phyloP scores from a whole-genome alignment of 2,113 vertebrate species.

The Oxygymnocypris stewartii region DNA sequence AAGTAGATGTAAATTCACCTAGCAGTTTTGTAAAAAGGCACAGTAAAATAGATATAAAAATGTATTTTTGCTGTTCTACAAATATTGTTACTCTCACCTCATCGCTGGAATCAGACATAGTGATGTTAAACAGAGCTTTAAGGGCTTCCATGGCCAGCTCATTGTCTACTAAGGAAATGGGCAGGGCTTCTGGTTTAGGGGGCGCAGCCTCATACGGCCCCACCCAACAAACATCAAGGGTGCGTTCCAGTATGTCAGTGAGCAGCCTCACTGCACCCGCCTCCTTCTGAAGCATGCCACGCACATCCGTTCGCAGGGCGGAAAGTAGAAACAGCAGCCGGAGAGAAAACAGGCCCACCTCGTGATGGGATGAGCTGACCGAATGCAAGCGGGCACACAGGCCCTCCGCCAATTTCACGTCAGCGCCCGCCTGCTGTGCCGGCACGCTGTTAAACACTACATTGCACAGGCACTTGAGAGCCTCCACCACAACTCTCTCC shows the following conservation, averaged over 20 bases:
- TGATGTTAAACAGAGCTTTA: slow-evolving; percentile 96
- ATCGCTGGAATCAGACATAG: slow-evolving; percentile 83
- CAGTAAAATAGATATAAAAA: not conserved
- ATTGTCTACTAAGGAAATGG: slow-evolving; percentile 83
- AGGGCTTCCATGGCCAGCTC: slow-evolving; percentile 92
- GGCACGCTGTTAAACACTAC: slow-evolving; percentile 91
- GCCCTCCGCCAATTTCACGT: slow-evolving; percentile 85
- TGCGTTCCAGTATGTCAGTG: slow-evolving; percentile 87
- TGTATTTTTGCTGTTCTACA: not conserved
- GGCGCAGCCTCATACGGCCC: slow-evolving; percentile 82
- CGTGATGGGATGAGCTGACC: slow-evolving; percentile 74
- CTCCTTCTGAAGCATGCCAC: slow-evolving; percentile 81
- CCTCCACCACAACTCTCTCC: slow-evolving; percentile 89
- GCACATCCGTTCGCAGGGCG: slow-evolving; percentile 86
- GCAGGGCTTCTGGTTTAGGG: slow-evolving; percentile 74
- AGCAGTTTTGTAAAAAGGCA: not conserved
- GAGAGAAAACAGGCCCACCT: slow-evolving; percentile 93
- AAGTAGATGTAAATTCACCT: not conserved
- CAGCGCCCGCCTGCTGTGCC: slow-evolving; percentile 90
- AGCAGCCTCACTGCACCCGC: slow-evolving; percentile 84
- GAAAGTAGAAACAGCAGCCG: slow-evolving; percentile 95
- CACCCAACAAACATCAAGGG: slow-evolving; percentile 86
- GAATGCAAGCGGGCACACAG: slow-evolving; percentile 83
- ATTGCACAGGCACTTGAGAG: slow-evolving; percentile 97
- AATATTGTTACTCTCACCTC: slow-evolving; percentile 78